phyloP scores from a whole-genome alignment of 2,888 invertebrate species.

The Priocnemis perturbator region DNA sequence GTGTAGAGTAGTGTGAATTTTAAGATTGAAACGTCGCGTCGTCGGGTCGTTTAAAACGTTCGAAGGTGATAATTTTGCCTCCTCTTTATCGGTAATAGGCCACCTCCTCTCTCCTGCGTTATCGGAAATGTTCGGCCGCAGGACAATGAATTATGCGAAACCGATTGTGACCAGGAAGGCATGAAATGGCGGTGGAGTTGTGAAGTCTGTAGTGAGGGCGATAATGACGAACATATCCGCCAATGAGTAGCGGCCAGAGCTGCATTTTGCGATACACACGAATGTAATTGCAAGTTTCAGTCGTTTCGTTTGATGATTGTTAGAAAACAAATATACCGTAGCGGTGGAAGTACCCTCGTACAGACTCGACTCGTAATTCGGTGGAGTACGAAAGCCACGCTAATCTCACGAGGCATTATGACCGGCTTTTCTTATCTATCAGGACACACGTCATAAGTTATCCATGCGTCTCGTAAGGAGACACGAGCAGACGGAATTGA shows the following conservation, averaged over 20 bases:
- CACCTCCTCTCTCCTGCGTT: background rate
- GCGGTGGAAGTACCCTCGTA: no score
- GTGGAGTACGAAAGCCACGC: no score
- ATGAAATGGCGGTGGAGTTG: conserved; percentile 3
- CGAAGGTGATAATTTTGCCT: conserved; percentile 14
- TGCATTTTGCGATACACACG: no score
- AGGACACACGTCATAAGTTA: conserved; percentile 20
- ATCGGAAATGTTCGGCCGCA: conserved; percentile 3
- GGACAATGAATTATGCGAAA: conserved; percentile 11
- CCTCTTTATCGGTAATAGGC: conserved; percentile 9
- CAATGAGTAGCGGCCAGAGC: no score
- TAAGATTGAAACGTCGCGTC: conserved; percentile 2
- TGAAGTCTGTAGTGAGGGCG: background rate
- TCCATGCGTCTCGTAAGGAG: conserved; percentile 8
- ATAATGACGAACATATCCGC: no score
- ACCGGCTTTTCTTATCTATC: conserved; percentile 7
- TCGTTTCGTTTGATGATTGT: no score
- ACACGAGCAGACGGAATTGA: conserved; percentile 18
- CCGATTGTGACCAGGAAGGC: background rate
- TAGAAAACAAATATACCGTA: no score
- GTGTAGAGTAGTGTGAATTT: no score
- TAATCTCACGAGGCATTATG: no score
- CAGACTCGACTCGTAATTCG: no score
- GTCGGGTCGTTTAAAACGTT: background rate
- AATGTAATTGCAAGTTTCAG: no score